Conservation (phyloP, 2,888 invertebrate species). For the Drosophila yooni region DNA sequence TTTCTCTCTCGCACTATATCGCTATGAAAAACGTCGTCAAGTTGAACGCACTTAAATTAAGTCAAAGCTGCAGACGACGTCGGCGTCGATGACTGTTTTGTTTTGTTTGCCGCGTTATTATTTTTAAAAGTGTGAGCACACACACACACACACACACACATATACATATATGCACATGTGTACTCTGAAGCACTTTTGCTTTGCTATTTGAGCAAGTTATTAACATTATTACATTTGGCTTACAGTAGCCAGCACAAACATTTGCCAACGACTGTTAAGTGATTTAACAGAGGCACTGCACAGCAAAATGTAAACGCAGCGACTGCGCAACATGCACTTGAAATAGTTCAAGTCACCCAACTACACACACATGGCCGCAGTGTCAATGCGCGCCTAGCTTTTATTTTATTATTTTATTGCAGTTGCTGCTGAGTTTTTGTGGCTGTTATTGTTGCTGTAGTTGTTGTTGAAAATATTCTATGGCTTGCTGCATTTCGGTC, state of each 20-base stretch:
- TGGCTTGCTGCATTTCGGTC: conserved; percentile 27
- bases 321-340: conserved; percentile 67
- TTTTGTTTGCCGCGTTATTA: conserved; percentile 58
- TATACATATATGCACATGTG: neutral
- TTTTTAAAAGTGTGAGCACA: conserved; percentile 34
- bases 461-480: conserved; percentile 32
- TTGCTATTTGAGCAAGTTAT: conserved; percentile 29
- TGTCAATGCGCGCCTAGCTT: conserved; percentile 61
- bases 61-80: conserved; percentile 83
- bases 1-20: conserved; percentile 35
- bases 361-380: conserved; percentile 38
- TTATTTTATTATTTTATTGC: conserved; percentile 15
- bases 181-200: conserved; percentile 35
- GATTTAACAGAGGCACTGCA: conserved; percentile 44
- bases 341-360: conserved; percentile 60
- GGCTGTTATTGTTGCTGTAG: conserved; percentile 14
- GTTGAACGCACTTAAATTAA: conserved; percentile 85
- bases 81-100: conserved; percentile 21
- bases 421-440: conserved; percentile 35
- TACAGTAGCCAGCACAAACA: conserved; percentile 27
- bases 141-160: neutral
- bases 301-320: conserved; percentile 10
- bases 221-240: conserved; percentile 21
- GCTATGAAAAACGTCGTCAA: conserved; percentile 56
- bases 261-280: conserved; percentile 35